These are phyloP conservation scores for Thomomys bottae DNA, from an alignment of 2,113 vertebrate genomes.

Conservation along the genomic window DNA sequence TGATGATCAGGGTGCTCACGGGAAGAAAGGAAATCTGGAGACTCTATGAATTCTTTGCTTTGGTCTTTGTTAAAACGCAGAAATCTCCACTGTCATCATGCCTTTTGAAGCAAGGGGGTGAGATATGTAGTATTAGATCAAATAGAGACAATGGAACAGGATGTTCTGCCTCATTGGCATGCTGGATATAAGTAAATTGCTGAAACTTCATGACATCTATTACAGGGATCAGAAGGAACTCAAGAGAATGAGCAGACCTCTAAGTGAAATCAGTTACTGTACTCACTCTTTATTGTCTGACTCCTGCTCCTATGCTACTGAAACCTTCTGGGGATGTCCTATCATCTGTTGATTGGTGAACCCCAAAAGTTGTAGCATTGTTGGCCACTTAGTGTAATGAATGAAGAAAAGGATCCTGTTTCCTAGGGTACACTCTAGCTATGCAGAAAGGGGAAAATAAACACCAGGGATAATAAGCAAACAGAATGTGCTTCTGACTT, in stretches of 20 bases:
- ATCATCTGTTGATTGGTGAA: neutral
- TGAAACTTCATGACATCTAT: constrained; percentile 69
- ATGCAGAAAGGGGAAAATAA: constrained; percentile 18
- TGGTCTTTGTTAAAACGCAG: constrained; percentile 76
- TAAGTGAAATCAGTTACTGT: neutral
- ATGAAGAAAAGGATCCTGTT: constrained; percentile 26
- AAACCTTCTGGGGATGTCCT: neutral
- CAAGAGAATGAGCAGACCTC: constrained; percentile 21
- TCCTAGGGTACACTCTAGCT: constrained; percentile 10
- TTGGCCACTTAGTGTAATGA: neutral
- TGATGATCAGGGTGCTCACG: constrained; percentile 69
- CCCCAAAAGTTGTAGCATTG: constrained; percentile 17
- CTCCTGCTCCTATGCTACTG: constrained; percentile 32
- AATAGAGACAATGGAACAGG: constrained; percentile 69
- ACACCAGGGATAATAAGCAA: neutral
- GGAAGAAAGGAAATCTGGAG: constrained; percentile 70
- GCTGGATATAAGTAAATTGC: constrained; percentile 56
- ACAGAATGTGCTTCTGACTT: constrained; percentile 45
- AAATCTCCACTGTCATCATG: constrained; percentile 75
- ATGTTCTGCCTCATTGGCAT: constrained; percentile 65
- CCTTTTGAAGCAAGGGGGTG: constrained; percentile 77
- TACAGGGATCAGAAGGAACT: constrained; percentile 47
- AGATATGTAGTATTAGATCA: constrained; percentile 75
- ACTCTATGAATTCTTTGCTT: constrained; percentile 74
- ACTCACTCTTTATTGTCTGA: neutral